phyloP scores from a whole-genome alignment of 2,113 vertebrate genomes.

The Nothocercus julius region DNA sequence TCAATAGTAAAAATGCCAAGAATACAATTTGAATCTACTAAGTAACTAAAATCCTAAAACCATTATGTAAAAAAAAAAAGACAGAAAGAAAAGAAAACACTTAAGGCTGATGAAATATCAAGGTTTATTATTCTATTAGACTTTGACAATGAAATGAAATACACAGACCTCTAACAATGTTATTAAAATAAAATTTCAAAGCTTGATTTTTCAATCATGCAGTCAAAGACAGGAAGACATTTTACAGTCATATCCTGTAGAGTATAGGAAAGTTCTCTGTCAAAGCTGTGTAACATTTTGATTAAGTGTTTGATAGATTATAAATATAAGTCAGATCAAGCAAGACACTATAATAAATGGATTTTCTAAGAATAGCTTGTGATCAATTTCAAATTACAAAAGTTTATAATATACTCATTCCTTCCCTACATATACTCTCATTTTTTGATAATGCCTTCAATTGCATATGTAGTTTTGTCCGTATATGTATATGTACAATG shows the following conservation, averaged over 20 bases:
- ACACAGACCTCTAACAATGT: slow-evolving; percentile 26
- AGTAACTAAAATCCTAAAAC: slow-evolving; percentile 53
- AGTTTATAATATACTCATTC: neutral
- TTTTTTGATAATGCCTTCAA: neutral
- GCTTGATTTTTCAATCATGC: slow-evolving; percentile 57
- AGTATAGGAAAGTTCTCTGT: slow-evolving; percentile 33
- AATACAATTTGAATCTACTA: slow-evolving; percentile 46
- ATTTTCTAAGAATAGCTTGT: slow-evolving; percentile 43
- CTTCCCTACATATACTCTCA: neutral
- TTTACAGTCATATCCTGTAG: slow-evolving; percentile 14
- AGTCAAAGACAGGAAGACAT: slow-evolving; percentile 51
- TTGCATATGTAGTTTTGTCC: neutral
- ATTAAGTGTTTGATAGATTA: slow-evolving; percentile 30
- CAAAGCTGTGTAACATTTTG: slow-evolving; percentile 37
- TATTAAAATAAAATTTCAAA: slow-evolving; percentile 65
- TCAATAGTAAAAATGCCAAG: slow-evolving; percentile 28
- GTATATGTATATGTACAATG: neutral
- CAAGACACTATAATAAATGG: slow-evolving; percentile 51
- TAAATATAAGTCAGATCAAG: slow-evolving; percentile 34
- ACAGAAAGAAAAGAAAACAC: slow-evolving; percentile 32
- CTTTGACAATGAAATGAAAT: slow-evolving; percentile 56
- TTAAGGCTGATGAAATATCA: slow-evolving; percentile 63
- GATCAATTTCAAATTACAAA: slow-evolving; percentile 49
- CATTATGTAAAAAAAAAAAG: neutral
- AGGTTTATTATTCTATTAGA: slow-evolving; percentile 62